Evolutionary conservation across 2,797 vertebrate genomes (phyloP).

Genomic region (Neomorphus geoffroyi): DNA sequence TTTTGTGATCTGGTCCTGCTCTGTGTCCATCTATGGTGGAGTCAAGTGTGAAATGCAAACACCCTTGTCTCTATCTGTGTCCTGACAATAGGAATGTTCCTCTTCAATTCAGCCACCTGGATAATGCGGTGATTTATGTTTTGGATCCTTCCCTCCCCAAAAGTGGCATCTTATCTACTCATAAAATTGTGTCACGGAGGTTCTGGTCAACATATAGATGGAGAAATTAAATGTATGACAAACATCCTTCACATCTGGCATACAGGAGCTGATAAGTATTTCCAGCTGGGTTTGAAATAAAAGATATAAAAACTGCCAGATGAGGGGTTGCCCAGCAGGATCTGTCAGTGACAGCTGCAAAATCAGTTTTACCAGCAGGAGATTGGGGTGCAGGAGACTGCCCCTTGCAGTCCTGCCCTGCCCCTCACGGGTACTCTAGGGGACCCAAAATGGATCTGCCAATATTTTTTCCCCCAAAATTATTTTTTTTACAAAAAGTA

Average conservation of each 20-base stretch:
- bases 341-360: not conserved
- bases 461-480: not conserved
- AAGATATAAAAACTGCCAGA: not conserved
- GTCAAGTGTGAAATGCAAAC: not conserved
- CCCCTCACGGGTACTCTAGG: not conserved
- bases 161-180: not conserved
- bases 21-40: not conserved
- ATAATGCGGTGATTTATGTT: not conserved
- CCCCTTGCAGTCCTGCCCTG: not conserved
- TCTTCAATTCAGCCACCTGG: not conserved
- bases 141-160: not conserved
- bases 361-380: not conserved
- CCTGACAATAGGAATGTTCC: not conserved
- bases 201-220: not conserved
- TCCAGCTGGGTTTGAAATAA: constrained; percentile 51
- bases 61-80: not conserved
- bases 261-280: constrained; percentile 23
- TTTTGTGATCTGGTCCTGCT: not conserved
- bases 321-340: not conserved
- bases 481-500: not conserved
- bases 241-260: constrained; percentile 14
- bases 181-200: not conserved
- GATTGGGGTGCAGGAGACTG: not conserved
- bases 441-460: not conserved
- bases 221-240: not conserved